Evolutionary conservation across 2,888 invertebrate species (phyloP), one percentile per base, ranked within the genome.

Genomic region (Lydus trimaculatus): DNA sequence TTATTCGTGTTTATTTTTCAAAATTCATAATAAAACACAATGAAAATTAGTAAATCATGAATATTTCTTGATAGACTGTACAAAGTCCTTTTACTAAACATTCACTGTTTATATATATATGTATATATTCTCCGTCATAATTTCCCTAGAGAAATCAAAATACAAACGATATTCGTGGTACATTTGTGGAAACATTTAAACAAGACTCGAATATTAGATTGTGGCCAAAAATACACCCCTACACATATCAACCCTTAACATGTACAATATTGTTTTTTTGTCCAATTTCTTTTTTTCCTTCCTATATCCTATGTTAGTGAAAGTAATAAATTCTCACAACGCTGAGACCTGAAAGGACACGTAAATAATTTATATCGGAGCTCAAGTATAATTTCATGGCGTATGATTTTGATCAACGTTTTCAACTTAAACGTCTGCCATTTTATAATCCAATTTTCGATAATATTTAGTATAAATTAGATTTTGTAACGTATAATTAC

Each of bases 71-170:
- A 39, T 31, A 56, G 63, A 43, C 33, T 64, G 52, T 39, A 67
- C 70, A 62, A 61, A 58, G 70, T 64, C 64, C 70, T 67, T 43
- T 70, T 59, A 60, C 69, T 64, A 71, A 72, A 71, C 73, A 72
- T 65, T 67, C 68, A 68, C 69, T 25, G 52, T n/a, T n/a, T n/a
- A n/a, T n/a, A n/a, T n/a, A n/a, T n/a, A n/a, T n/a, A n/a, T n/a
- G n/a, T 52, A 75, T 71, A 74, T 75, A 77, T 79, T 78, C 75
- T 73, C 76, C 80, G 77, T 80, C 78, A 80, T 84, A 84, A 84
- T 84, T 84, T 84, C 84, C 84, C 84, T 69, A 67, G 83, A 84
- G 84, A 84, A 84, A 84, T 84, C 84, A 84, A 81, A 76, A 78
- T 70, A 78, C 79, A 77, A 80, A 81, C 81, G 81, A 79, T 82